These are phyloP conservation scores for Hylomyscus alleni DNA, from an alignment of 2,797 vertebrate species.

Conservation along the genomic window DNA sequence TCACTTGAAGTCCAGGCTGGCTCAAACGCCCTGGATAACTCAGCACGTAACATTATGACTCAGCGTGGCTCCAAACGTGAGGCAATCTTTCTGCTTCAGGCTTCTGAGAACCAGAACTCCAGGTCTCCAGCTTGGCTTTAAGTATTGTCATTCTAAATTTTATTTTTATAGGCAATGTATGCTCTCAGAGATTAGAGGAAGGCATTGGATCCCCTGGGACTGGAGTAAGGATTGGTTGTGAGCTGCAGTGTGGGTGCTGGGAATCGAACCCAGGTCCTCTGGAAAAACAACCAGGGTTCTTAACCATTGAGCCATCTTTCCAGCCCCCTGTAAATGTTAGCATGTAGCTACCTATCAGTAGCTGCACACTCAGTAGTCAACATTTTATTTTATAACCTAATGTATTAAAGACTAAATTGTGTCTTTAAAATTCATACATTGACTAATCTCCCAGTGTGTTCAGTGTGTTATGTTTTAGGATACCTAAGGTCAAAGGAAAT, in stretches of 20 bases:
- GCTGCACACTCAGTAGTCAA: no score
- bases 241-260: background rate
- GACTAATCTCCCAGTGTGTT: background rate
- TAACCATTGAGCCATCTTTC: background rate
- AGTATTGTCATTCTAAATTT: background rate
- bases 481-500: background rate
- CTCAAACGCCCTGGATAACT: background rate
- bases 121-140: background rate
- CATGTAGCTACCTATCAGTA: background rate
- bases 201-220: background rate
- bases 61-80: background rate
- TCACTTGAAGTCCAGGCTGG: background rate
- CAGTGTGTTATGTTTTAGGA: background rate
- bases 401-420: background rate
- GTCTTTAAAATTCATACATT: background rate
- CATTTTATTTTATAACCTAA: conserved; percentile 36
- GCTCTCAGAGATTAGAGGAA: background rate
- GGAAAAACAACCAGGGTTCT: background rate
- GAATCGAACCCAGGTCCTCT: background rate
- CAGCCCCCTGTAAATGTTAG: background rate
- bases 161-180: background rate
- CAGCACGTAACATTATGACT: background rate
- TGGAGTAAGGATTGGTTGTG: background rate
- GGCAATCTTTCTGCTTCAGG: background rate
- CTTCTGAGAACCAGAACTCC: background rate